These are phyloP conservation scores for Drosophila nikananu DNA, from an alignment of 1,140 invertebrate species.

Conservation along the genomic window DNA sequence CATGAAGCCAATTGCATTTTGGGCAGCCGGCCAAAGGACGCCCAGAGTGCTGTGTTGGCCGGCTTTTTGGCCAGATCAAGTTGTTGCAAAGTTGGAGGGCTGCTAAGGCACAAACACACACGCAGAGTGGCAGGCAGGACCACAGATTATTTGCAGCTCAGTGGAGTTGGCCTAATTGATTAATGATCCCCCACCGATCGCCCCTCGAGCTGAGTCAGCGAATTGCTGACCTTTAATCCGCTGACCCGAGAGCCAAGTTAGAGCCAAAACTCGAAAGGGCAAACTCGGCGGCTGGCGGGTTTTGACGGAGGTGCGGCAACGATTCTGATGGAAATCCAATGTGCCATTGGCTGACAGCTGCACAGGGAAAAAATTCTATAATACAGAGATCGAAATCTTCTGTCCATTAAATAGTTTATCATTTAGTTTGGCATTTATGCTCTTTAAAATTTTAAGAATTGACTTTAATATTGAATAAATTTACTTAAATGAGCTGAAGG, in stretches of 20 bases:
- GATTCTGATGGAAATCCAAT: conserved; percentile 31
- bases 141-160: conserved; percentile 48
- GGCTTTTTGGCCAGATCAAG: conserved; percentile 38
- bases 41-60: conserved; percentile 9
- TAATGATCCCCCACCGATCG: conserved; percentile 42
- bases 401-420: too few relatives aligned
- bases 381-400: too few relatives aligned
- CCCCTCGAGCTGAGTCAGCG: conserved; percentile 33
- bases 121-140: not conserved
- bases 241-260: conserved; percentile 25
- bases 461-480: too few relatives aligned
- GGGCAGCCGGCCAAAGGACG: conserved; percentile 40
- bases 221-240: conserved; percentile 41
- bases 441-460: too few relatives aligned
- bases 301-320: not conserved
- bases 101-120: conserved; percentile 6
- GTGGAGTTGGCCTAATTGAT: conserved; percentile 59
- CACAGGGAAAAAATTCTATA: not conserved
- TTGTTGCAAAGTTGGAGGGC: conserved; percentile 42
- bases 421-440: too few relatives aligned
- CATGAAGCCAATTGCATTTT: conserved; percentile 61
- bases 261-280: not conserved
- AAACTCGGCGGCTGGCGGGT: not conserved
- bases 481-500: too few relatives aligned
- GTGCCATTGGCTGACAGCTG: conserved; percentile 9